Percentiles rank a stretch among this genome's conserved stretches.
These are phyloP conservation scores for Clarias fuscus DNA, from an alignment of 2,797 vertebrate species.

Conservation along the genomic window DNA sequence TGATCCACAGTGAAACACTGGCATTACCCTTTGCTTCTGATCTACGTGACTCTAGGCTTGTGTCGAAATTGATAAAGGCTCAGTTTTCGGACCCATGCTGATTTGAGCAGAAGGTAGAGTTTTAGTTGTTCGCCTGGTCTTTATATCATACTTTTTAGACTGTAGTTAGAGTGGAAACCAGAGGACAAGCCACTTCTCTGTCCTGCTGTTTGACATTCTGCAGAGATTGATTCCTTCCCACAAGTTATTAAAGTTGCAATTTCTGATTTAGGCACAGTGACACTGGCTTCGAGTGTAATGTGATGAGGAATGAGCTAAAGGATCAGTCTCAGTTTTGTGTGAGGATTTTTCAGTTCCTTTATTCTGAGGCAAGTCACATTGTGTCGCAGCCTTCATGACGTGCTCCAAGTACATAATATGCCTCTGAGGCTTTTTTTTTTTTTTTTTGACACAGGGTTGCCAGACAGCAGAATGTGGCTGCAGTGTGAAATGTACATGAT, in stretches of 20 bases:
- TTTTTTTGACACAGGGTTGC: neutral
- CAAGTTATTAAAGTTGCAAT: conserved; percentile 5
- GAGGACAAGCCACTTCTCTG: neutral
- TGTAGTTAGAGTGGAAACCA: neutral
- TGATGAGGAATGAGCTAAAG: neutral
- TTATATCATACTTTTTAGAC: neutral
- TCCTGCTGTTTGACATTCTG: neutral
- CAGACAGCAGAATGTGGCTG: neutral
- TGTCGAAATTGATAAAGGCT: neutral
- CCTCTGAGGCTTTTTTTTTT: neutral
- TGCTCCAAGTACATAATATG: neutral
- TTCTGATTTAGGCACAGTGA: neutral
- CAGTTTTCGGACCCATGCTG: neutral
- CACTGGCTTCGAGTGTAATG: neutral
- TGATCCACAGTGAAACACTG: neutral
- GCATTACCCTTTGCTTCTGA: neutral
- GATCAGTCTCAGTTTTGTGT: neutral
- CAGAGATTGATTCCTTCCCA: neutral
- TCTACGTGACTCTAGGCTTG: neutral
- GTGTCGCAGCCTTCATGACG: neutral
- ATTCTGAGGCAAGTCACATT: neutral
- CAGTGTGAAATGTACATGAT: neutral
- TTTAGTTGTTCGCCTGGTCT: neutral
- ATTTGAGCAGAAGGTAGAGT: neutral
- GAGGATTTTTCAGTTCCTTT: neutral